phyloP scores from a whole-genome alignment of 2,888 invertebrate genomes.

The Nymphalis polychloros region DNA sequence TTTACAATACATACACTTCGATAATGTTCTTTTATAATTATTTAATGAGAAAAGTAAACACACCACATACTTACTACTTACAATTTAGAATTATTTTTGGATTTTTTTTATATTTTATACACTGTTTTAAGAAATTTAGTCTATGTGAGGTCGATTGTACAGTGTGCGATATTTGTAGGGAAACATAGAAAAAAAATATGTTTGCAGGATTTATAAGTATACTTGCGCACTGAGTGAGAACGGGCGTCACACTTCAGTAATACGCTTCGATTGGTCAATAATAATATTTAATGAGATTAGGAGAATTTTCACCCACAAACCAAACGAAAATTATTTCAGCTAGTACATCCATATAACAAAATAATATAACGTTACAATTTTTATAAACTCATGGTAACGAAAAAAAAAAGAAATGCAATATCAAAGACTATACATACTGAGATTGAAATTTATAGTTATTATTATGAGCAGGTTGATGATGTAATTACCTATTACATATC shows the following conservation, averaged over 20 bases:
- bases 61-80: constrained; percentile 25
- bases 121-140: constrained; percentile 13
- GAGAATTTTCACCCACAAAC: neutral
- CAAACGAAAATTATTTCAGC: constrained; percentile 2
- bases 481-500: constrained; percentile 13
- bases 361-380: neutral
- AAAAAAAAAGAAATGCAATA: constrained; percentile 5
- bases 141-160: constrained; percentile 6
- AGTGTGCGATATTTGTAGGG: constrained; percentile 3
- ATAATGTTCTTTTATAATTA: constrained; percentile 12
- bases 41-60: constrained; percentile 20
- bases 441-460: neutral
- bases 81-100: constrained; percentile 25
- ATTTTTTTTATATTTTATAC: constrained; percentile 24
- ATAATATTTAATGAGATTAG: constrained; percentile 5
- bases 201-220: neutral
- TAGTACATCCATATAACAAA: constrained; percentile 12
- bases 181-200: neutral
- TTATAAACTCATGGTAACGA: constrained; percentile 1
- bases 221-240: constrained; percentile 23
- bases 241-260: constrained; percentile 23
- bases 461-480: constrained; percentile 17
- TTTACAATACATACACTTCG: constrained; percentile 54
- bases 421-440: neutral
- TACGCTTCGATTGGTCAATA: neutral